Conservation (phyloP, 2,888 invertebrate genomes). For the Nomada fabriciana region DNA sequence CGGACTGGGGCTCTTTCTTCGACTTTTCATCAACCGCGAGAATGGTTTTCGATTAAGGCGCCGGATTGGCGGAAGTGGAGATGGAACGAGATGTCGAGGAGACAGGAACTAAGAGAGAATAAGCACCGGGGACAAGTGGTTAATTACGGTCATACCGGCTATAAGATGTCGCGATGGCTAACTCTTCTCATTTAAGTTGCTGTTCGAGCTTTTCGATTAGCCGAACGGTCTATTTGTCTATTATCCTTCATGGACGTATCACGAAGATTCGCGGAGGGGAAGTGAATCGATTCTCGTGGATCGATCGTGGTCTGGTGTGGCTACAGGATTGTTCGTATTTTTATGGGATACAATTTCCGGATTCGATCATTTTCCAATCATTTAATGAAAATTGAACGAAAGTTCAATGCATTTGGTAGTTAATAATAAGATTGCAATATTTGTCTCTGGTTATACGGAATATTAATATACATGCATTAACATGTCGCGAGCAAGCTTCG, state of each 20-base stretch:
- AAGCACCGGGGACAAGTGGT: slow-evolving; percentile 73
- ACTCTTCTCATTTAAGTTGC: slow-evolving; percentile 70
- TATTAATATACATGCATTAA: too few relatives aligned
- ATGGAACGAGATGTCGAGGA: slow-evolving; percentile 60
- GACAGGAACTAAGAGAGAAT: slow-evolving; percentile 64
- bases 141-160: slow-evolving; percentile 73
- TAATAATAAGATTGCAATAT: not conserved
- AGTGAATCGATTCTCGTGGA: not conserved
- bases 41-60: slow-evolving; percentile 76
- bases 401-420: too few relatives aligned
- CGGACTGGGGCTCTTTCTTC: slow-evolving; percentile 66
- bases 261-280: not conserved
- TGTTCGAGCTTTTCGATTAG: slow-evolving; percentile 66
- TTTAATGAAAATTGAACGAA: not conserved
- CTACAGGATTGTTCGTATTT: not conserved
- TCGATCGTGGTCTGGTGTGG: not conserved
- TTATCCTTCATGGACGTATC: slow-evolving; percentile 38
- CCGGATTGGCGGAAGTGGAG: slow-evolving; percentile 69
- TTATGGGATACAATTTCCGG: not conserved
- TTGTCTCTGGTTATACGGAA: not conserved
- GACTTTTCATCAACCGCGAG: slow-evolving; percentile 75
- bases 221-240: slow-evolving; percentile 60
- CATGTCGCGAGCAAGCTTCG: not conserved
- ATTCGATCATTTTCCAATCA: not conserved
- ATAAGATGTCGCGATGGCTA: slow-evolving; percentile 68